Evolutionary conservation across 2,888 invertebrate species (phyloP).

Genomic region (Lasius fuliginosus): DNA sequence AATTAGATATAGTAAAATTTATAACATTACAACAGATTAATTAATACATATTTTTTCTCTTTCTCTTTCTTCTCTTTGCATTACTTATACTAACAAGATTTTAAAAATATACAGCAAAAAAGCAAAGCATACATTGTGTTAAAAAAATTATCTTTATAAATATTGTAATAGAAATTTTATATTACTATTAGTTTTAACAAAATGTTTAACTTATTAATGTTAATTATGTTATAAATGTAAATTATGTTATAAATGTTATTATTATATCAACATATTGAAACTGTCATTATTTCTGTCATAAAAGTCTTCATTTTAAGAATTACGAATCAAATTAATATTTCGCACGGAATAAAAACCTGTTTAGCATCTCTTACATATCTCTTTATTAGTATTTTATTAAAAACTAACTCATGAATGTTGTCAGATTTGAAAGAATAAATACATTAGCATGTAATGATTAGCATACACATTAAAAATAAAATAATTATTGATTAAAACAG

Average conservation of each 20-base stretch:
- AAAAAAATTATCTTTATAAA: background rate
- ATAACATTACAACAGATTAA: background rate
- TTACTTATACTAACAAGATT: background rate
- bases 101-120: background rate
- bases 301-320: background rate
- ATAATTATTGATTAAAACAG: too few species aligned
- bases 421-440: too few species aligned
- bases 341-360: too few species aligned
- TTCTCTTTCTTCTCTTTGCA: background rate
- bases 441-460: too few species aligned
- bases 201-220: background rate
- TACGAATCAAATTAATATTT: too few species aligned
- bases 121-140: background rate
- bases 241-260: too few species aligned
- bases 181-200: background rate
- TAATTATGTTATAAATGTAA: background rate
- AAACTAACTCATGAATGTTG: too few species aligned
- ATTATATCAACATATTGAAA: background rate
- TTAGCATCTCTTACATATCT: too few species aligned
- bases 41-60: background rate
- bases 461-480: too few species aligned
- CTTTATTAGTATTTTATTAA: too few species aligned
- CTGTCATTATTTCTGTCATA: background rate
- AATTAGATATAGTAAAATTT: background rate
- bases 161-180: background rate